phyloP scores from a whole-genome alignment of 2,888 invertebrate genomes.

The Ophion ellenae region DNA sequence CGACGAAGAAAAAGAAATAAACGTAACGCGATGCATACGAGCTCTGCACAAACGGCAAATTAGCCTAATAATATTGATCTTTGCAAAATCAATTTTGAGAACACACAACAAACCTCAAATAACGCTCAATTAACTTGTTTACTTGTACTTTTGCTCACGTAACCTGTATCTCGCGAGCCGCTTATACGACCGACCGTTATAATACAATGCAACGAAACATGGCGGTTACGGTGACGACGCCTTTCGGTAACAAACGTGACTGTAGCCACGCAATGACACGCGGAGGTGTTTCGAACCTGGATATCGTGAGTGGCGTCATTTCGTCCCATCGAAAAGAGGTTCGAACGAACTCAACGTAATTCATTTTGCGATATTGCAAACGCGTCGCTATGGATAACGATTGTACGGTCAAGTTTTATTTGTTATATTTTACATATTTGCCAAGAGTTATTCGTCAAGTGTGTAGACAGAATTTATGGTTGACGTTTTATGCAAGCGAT shows the following conservation, averaged over 20 bases:
- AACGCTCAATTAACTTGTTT: slow-evolving; percentile 22
- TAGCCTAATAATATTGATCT: neutral
- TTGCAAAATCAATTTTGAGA: slow-evolving; percentile 13
- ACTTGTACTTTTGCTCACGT: slow-evolving; percentile 4
- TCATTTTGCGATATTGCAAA: neutral
- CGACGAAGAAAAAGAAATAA: too few species aligned
- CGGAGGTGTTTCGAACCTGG: neutral
- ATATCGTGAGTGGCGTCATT: neutral
- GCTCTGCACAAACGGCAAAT: neutral
- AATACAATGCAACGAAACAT: slow-evolving; percentile 4
- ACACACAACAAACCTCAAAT: slow-evolving; percentile 17
- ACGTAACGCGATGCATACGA: neutral
- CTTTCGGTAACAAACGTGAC: slow-evolving; percentile 9
- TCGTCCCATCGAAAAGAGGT: neutral
- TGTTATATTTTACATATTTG: too few species aligned
- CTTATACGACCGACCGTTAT: neutral
- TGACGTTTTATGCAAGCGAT: too few species aligned
- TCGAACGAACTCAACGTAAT: neutral
- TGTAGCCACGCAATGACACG: neutral
- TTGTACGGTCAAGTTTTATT: neutral
- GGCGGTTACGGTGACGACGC: neutral
- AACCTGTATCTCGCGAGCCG: neutral
- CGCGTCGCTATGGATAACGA: neutral
- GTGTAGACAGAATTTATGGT: neutral
- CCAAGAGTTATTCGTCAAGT: too few species aligned